phyloP scores from a whole-genome alignment of 1,140 invertebrate genomes.

The Leucophenga varia region DNA sequence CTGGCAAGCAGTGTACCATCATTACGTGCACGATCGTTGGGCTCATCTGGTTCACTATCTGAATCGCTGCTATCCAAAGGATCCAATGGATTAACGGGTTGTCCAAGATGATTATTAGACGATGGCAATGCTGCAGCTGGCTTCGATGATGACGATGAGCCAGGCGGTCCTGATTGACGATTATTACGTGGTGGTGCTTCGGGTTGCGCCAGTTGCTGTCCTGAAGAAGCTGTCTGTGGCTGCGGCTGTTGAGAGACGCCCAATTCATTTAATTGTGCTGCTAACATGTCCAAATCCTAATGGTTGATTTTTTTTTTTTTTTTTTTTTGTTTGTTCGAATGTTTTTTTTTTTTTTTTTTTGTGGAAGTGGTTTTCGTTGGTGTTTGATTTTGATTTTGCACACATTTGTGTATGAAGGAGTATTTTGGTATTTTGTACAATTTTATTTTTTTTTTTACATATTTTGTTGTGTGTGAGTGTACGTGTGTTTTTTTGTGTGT shows the following conservation, averaged over 20 bases:
- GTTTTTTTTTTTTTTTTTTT: too few species aligned
- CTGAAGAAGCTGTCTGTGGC: constrained; percentile 39
- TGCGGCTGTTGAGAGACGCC: constrained; percentile 65
- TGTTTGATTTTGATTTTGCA: constrained; percentile 28
- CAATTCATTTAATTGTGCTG: constrained; percentile 90
- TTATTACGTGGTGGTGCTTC: constrained; percentile 62
- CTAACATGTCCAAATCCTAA: constrained; percentile 89
- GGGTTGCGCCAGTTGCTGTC: constrained; percentile 57
- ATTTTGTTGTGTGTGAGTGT: constrained; percentile 14
- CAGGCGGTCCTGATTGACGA: constrained; percentile 53
- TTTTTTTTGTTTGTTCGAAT: constrained; percentile 37
- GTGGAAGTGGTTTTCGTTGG: constrained; percentile 12
- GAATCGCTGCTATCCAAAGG: constrained; percentile 67
- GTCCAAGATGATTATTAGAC: constrained; percentile 51
- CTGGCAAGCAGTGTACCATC: constrained; percentile 94
- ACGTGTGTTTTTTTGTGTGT: constrained; percentile 25
- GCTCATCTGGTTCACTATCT: constrained; percentile 68
- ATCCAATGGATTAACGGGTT: constrained; percentile 58
- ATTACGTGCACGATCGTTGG: constrained; percentile 70
- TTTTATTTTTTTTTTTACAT: too few species aligned
- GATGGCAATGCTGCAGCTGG: constrained; percentile 39
- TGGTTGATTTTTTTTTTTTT: constrained; percentile 26
- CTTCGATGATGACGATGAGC: constrained; percentile 34
- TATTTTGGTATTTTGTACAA: constrained; percentile 13
- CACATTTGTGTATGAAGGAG: constrained; percentile 32